Conservation (phyloP, 2,113 vertebrate genomes). For the Raja brachyura region DNA sequence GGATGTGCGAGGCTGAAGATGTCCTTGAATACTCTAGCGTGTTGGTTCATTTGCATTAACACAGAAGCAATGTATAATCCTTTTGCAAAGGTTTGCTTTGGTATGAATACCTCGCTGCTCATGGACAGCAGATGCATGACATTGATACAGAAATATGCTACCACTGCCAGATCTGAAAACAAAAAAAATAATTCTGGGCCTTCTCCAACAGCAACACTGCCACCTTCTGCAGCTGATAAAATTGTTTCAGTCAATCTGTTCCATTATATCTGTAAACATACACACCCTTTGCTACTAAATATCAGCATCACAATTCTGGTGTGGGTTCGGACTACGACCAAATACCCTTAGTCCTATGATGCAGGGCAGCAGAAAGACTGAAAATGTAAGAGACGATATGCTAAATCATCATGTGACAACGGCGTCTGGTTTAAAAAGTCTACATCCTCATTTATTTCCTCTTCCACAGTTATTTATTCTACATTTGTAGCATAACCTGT, state of each 20-base stretch:
- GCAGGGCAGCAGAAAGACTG: not conserved
- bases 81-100: too few species aligned
- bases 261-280: not conserved
- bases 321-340: not conserved
- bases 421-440: not conserved
- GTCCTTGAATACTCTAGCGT: too few species aligned
- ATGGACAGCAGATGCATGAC: too few species aligned
- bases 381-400: not conserved
- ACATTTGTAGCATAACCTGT: conserved; percentile 10
- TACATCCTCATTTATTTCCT: too few species aligned
- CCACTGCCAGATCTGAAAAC: not conserved
- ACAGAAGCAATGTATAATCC: too few species aligned
- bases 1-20: too few species aligned
- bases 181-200: not conserved
- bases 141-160: not conserved
- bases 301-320: not conserved
- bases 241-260: not conserved
- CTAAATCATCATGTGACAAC: not conserved
- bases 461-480: not conserved
- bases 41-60: too few species aligned
- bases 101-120: too few species aligned
- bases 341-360: not conserved
- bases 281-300: not conserved
- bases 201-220: conserved; percentile 12
- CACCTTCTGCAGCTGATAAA: not conserved